Evolutionary conservation across 2,797 vertebrate genomes (phyloP).

Genomic region (Chiloscyllium punctatum): DNA sequence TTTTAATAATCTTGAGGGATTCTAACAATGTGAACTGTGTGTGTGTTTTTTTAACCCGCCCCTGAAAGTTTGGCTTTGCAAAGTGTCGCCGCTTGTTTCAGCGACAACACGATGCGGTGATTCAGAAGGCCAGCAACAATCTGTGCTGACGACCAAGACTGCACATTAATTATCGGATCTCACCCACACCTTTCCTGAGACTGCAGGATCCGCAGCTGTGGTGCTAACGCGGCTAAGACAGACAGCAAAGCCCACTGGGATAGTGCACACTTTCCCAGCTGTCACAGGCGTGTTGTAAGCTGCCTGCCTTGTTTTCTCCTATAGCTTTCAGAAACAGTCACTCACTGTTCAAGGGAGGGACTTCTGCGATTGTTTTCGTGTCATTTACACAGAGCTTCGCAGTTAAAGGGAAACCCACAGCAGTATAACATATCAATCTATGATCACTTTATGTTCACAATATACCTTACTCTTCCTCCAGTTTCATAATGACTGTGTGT

Average conservation of each 20-base stretch:
- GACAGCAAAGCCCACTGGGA: constrained; percentile 39
- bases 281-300: constrained; percentile 33
- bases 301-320: constrained; percentile 24
- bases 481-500: neutral
- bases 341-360: constrained; percentile 18
- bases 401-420: neutral
- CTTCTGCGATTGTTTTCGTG: constrained; percentile 26
- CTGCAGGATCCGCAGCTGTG: constrained; percentile 46
- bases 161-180: constrained; percentile 67
- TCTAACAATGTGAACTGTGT: constrained; percentile 23
- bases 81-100: constrained; percentile 32
- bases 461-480: neutral
- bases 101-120: constrained; percentile 28
- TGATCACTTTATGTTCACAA: neutral
- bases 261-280: constrained; percentile 35
- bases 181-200: constrained; percentile 45
- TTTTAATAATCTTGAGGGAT: constrained; percentile 25
- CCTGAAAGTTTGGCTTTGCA: constrained; percentile 33
- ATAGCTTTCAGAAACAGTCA: neutral
- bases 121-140: constrained; percentile 51
- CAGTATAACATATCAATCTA: neutral
- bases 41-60: neutral
- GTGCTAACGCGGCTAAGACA: constrained; percentile 44
- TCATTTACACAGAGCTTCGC: neutral
- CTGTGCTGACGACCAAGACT: constrained; percentile 61